A percentile compares a stretch with the other conserved stretches of the same genome.
phyloP scores from a whole-genome alignment of 2,888 invertebrate species.

The Apomyelois bistriatella region DNA sequence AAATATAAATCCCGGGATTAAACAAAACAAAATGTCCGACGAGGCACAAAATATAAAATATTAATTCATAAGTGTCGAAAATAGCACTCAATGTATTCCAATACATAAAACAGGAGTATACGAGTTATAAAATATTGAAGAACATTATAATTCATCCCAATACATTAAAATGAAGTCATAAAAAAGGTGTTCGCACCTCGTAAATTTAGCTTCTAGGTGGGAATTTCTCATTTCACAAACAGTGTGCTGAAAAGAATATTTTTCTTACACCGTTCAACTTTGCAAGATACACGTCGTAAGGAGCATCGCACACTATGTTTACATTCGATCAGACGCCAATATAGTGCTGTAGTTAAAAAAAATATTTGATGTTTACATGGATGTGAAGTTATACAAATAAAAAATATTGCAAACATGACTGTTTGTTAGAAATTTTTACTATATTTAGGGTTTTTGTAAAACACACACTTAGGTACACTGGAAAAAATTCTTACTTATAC shows the following conservation, averaged over 20 bases:
- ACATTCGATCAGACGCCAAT: constrained; percentile 44
- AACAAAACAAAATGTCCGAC: neutral
- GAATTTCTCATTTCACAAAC: constrained; percentile 11
- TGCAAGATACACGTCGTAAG: constrained; percentile 34
- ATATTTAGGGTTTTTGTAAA: no score
- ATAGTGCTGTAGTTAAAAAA: constrained; percentile 7
- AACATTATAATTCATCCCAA: constrained; percentile 16
- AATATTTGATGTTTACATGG: constrained; percentile 8
- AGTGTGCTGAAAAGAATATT: constrained; percentile 36
- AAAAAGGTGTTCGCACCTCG: constrained; percentile 24
- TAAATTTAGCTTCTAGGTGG: constrained; percentile 22
- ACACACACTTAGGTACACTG: no score
- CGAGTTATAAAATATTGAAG: constrained; percentile 11
- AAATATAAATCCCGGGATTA: neutral
- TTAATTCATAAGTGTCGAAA: constrained; percentile 3
- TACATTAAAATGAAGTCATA: constrained; percentile 23
- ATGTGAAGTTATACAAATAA: constrained; percentile 6
- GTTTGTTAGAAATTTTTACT: no score
- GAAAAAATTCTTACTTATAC: no score
- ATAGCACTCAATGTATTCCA: constrained; percentile 7
- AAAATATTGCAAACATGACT: no score
- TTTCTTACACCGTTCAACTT: constrained; percentile 46
- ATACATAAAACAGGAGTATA: constrained; percentile 7
- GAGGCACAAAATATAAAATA: neutral
- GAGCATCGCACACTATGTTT: constrained; percentile 50